phyloP scores from a whole-genome alignment of 2,113 vertebrate genomes.

The Empidonax alnorum region DNA sequence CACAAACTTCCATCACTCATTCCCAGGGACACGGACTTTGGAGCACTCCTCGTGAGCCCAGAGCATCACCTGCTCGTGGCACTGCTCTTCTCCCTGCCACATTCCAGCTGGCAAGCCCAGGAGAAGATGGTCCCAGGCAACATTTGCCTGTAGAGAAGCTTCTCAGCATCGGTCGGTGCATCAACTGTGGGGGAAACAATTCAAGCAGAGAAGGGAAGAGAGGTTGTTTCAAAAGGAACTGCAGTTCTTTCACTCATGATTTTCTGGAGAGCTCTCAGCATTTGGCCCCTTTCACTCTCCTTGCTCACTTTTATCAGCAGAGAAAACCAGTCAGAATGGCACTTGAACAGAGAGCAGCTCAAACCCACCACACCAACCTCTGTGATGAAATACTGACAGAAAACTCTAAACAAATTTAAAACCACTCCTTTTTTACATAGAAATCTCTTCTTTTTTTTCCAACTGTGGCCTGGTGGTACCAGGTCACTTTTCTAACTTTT shows the following conservation, averaged over 20 bases:
- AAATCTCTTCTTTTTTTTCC: not conserved
- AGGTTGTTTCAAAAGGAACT: not conserved
- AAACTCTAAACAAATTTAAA: not conserved
- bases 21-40: not conserved
- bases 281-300: not conserved
- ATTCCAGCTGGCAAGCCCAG: rapidly evolving
- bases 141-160: rapidly evolving
- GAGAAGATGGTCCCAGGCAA: not conserved
- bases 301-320: not conserved
- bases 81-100: not conserved
- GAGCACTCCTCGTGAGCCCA: not conserved
- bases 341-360: not conserved
- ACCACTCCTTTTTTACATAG: not conserved
- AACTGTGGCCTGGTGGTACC: rapidly evolving
- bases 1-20: not conserved
- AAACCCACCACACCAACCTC: not conserved
- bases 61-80: not conserved
- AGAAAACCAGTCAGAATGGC: not conserved
- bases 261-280: not conserved
- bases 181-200: rapidly evolving
- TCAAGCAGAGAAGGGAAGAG: not conserved
- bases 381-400: constrained; percentile 38
- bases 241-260: not conserved
- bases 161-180: rapidly evolving
- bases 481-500: not conserved